Percentiles rank a stretch among this genome's conserved stretches.
phyloP scores from a whole-genome alignment of 2,797 vertebrate genomes.

The Cirrhinus mrigala region DNA sequence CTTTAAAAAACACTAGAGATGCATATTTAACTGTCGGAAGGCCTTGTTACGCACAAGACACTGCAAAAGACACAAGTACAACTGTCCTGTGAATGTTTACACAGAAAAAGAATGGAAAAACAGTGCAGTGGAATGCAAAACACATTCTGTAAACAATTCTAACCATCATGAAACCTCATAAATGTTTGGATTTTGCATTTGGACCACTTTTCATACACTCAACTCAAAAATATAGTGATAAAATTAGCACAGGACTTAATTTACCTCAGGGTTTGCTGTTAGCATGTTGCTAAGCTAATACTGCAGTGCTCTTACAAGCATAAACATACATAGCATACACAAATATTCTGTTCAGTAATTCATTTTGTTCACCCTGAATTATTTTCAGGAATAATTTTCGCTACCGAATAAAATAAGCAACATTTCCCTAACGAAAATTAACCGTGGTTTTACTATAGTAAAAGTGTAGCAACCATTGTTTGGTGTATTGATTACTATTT shows the following conservation, averaged over 20 bases:
- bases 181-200: not conserved
- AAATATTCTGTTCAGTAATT: not conserved
- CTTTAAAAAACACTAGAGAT: not conserved
- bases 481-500: too few relatives aligned
- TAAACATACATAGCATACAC: not conserved
- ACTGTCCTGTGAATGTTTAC: not conserved
- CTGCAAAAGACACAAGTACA: not conserved
- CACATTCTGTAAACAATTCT: not conserved
- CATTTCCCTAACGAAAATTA: not conserved
- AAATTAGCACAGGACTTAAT: too few relatives aligned
- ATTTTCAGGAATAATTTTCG: not conserved
- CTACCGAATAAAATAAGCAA: not conserved
- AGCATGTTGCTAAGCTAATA: conserved; percentile 17
- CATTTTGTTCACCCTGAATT: not conserved
- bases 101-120: not conserved
- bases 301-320: not conserved
- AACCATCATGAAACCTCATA: not conserved
- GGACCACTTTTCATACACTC: not conserved
- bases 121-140: not conserved
- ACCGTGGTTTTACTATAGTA: too few relatives aligned
- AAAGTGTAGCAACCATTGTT: too few relatives aligned
- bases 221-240: not conserved
- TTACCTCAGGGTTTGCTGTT: not conserved
- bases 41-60: not conserved
- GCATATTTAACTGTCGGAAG: not conserved